A percentile compares a stretch with the other conserved stretches of the same genome.
Evolutionary conservation across 1,140 invertebrate species (phyloP).

Genomic region (Drosophila obscura): DNA sequence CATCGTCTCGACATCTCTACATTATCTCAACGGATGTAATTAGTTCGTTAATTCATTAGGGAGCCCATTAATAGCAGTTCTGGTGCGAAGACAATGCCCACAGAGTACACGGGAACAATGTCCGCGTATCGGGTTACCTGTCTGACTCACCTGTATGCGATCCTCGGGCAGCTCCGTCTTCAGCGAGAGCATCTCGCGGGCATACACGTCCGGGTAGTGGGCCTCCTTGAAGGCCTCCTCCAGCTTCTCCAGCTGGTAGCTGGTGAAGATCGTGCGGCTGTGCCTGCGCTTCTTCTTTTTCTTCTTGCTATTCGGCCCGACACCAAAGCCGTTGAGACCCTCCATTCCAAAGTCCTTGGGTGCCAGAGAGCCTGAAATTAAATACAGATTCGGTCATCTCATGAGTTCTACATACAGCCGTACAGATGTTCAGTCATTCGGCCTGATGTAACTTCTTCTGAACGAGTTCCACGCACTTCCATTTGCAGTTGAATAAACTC

Average conservation of each 20-base stretch:
- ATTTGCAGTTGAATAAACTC: too few species aligned
- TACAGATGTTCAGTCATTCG: too few species aligned
- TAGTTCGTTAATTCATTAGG: conserved; percentile 70
- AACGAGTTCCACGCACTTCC: too few species aligned
- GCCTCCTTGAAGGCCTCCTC: conserved; percentile 99
- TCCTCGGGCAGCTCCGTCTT: conserved; percentile 99
- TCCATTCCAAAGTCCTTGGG: conserved; percentile 84
- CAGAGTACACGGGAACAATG: conserved; percentile 38
- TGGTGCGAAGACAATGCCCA: conserved; percentile 11
- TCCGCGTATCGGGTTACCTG: conserved; percentile 25
- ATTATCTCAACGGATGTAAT: conserved; percentile 62
- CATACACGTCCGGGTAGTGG: conserved; percentile 99
- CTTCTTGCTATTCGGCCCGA: conserved; percentile 88
- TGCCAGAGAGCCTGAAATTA: conserved; percentile 58
- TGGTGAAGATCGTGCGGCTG: conserved; percentile 97
- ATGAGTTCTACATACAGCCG: background rate
- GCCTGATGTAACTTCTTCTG: too few species aligned
- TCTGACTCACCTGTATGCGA: conserved; percentile 96
- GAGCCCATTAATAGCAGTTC: too few species aligned
- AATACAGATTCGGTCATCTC: background rate
- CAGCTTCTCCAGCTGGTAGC: conserved; percentile 98
- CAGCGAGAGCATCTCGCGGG: conserved; percentile 97
- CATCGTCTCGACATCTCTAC: background rate
- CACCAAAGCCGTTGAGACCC: conserved; percentile 87
- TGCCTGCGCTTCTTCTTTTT: conserved; percentile 96